Evolutionary conservation across 1,140 invertebrate species (phyloP).

Genomic region (Drosophila equinoxialis): DNA sequence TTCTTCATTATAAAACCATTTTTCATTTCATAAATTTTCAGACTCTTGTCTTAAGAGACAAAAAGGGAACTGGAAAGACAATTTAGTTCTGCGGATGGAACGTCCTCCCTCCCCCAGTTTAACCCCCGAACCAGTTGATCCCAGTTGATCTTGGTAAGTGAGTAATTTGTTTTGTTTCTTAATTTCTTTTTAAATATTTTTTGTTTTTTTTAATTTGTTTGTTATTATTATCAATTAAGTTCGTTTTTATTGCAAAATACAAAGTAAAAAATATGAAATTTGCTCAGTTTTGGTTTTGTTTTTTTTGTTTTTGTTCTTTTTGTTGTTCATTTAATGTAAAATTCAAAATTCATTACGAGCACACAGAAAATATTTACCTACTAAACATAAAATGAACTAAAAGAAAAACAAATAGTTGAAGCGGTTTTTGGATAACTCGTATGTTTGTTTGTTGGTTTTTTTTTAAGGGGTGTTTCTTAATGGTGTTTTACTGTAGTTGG

Average conservation of each 20-base stretch:
- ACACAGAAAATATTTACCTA: constrained; percentile 77
- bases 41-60: no score
- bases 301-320: constrained; percentile 36
- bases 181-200: constrained; percentile 5
- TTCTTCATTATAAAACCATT: no score
- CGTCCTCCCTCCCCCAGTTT: no score
- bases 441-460: constrained; percentile 48
- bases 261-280: constrained; percentile 80
- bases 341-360: constrained; percentile 76
- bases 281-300: constrained; percentile 64
- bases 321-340: constrained; percentile 73
- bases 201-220: constrained; percentile 39
- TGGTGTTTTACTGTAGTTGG: constrained; percentile 33
- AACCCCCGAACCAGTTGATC: background rate
- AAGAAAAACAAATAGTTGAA: constrained; percentile 68
- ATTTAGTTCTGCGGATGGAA: no score
- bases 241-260: constrained; percentile 76
- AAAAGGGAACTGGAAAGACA: no score
- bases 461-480: constrained; percentile 15
- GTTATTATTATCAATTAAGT: constrained; percentile 70
- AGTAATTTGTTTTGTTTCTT: background rate
- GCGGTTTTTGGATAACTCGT: constrained; percentile 65
- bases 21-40: no score
- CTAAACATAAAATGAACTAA: constrained; percentile 81
- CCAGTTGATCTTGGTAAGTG: background rate